Conservation (phyloP, 1,140 invertebrate genomes). For the Dinothrombium tinctorium region DNA sequence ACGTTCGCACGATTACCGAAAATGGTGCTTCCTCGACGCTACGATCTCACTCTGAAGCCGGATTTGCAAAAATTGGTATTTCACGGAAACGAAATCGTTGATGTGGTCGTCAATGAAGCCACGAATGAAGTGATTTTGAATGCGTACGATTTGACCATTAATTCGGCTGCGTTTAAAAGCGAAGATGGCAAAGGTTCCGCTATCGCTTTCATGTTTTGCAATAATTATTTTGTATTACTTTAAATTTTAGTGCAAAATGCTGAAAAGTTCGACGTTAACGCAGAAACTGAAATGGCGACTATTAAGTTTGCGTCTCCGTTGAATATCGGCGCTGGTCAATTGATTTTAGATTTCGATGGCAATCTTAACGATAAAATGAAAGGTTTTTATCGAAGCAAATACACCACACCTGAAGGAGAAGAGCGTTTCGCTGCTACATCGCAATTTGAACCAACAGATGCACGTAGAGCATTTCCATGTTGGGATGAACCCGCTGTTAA, state of each 20-base stretch:
- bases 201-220: too few species aligned
- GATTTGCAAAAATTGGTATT: conserved; percentile 41
- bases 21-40: conserved; percentile 39
- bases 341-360: conserved; percentile 49
- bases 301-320: conserved; percentile 36
- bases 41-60: conserved; percentile 46
- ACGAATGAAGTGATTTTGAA: conserved; percentile 39
- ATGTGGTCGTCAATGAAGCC: conserved; percentile 23
- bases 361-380: conserved; percentile 82
- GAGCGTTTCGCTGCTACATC: conserved; percentile 65
- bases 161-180: conserved; percentile 2
- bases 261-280: too few species aligned
- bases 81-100: conserved; percentile 40
- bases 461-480: conserved; percentile 76
- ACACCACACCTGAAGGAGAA: conserved; percentile 36
- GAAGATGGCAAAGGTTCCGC: too few species aligned
- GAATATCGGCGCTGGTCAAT: conserved; percentile 32
- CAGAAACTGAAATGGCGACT: conserved; percentile 33
- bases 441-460: conserved; percentile 73
- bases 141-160: conserved; percentile 17
- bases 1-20: conserved; percentile 30
- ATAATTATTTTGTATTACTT: too few species aligned
- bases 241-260: too few species aligned
- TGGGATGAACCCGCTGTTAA: conserved; percentile 93
- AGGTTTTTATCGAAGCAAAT: conserved; percentile 78